Base-by-base conservation (phyloP, 2,888 invertebrate genomes). In the Drosophila multiciliata region DNA sequence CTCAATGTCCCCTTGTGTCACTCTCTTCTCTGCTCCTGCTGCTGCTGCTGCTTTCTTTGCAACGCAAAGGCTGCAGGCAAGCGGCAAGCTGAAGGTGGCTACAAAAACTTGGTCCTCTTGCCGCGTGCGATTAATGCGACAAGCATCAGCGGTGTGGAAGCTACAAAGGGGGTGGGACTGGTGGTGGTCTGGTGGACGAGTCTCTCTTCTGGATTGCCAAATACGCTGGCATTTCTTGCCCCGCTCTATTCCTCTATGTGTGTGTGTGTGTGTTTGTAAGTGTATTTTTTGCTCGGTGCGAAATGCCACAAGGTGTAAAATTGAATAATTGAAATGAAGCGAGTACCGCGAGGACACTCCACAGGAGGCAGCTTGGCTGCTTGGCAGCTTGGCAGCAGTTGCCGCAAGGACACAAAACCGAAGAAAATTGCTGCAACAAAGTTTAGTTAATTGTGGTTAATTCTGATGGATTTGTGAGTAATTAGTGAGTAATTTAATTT, bases 251-350 rank as follows among this genome's bases (percentile, higher is more conserved):
- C n/a, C 29, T 35, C 29, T 38, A 29, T 58, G 38, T 48, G 9
- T 57, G 8, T 61, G 7, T 75, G 42, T 58, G n/a, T 42, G n/a
- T 40, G 15, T 66, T 33, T 66, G 35, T 73, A 17, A 40, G 60
- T 54, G 40, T 67, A 68, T 73, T 69, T 69, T 74, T 65, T 78
- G 64, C 66, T 59, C 69, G 61, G 80, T 73, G 68, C 64, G 73
- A 87, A 83, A 88, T 90, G 90, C 90, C 90, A 83, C 87, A 90
- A 91, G 91, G 91, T 90, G 91, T 87, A 90, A 90, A 91, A 90
- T 91, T 91, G 88, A 91, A 91, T 90, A 90, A 90, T 91, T 90
- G 86, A 90, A 90, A 91, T 83, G 78, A 80, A 82, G 88, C 80
- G 82, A 78, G 73, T 36, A 66, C 50, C 62, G 58, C 62, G 52